Conservation (phyloP, 2,113 vertebrate species). For the Campylomormyrus numenius region DNA sequence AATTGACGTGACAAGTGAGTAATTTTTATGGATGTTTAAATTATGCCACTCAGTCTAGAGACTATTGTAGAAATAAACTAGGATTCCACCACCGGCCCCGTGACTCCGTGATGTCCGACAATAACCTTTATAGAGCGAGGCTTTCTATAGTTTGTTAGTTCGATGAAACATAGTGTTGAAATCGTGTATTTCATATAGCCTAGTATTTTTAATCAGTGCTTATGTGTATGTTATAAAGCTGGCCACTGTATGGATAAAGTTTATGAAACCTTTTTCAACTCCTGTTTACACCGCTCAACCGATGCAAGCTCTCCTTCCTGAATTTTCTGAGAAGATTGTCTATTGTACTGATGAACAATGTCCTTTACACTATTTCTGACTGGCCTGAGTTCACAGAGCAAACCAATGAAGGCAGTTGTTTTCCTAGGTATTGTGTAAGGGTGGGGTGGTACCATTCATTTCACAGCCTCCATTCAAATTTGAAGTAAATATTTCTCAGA, state of each 20-base stretch:
- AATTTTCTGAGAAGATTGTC: constrained; percentile 65
- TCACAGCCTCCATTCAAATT: neutral
- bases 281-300: neutral
- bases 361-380: constrained; percentile 55
- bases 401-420: constrained; percentile 51
- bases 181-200: neutral
- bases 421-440: constrained; percentile 36
- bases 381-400: constrained; percentile 55
- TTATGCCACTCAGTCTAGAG: neutral
- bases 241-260: neutral
- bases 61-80: neutral
- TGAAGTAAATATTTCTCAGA: neutral
- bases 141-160: neutral
- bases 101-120: neutral
- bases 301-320: constrained; percentile 46
- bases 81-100: neutral
- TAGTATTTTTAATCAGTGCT: neutral
- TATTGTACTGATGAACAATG: constrained; percentile 62
- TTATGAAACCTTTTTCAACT: neutral
- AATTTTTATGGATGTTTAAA: neutral
- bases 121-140: neutral
- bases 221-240: neutral
- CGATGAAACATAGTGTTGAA: neutral
- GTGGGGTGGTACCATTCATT: constrained; percentile 29
- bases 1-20: neutral